phyloP scores from a whole-genome alignment of 2,797 vertebrate species.

The Pempheris klunzingeri region DNA sequence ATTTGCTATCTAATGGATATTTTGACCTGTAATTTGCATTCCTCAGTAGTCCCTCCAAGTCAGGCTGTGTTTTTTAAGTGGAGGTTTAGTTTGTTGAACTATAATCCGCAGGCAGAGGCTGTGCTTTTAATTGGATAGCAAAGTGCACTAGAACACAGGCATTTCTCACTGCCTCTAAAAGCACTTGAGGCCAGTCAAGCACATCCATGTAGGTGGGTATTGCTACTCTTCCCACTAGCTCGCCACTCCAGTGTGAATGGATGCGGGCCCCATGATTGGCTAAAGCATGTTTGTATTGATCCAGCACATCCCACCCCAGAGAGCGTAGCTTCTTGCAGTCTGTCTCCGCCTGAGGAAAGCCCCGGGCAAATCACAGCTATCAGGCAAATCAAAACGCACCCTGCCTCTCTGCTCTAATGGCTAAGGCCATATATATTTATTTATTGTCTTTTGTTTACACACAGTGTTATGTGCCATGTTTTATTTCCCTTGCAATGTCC shows the following conservation, averaged over 20 bases:
- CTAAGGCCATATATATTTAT: slow-evolving; percentile 43
- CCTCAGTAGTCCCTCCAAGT: slow-evolving; percentile 18
- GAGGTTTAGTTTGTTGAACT: slow-evolving; percentile 48
- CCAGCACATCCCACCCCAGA: slow-evolving; percentile 64
- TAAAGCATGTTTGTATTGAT: slow-evolving; percentile 70
- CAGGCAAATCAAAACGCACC: slow-evolving; percentile 50
- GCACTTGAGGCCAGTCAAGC: slow-evolving; percentile 66
- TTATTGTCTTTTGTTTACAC: slow-evolving; percentile 43
- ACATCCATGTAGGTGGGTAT: slow-evolving; percentile 65
- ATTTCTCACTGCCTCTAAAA: slow-evolving; percentile 69
- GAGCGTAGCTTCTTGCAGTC: slow-evolving; percentile 66
- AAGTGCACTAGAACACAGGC: slow-evolving; percentile 46
- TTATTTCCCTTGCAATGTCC: slow-evolving; percentile 34
- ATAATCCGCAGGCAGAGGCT: slow-evolving; percentile 50
- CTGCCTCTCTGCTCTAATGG: slow-evolving; percentile 40
- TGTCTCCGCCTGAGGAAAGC: slow-evolving; percentile 65
- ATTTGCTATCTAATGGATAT: slow-evolving; percentile 20
- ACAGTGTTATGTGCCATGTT: slow-evolving; percentile 12
- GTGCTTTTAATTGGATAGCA: slow-evolving; percentile 63
- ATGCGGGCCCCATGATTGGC: slow-evolving; percentile 67
- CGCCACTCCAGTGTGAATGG: slow-evolving; percentile 60
- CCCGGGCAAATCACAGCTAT: slow-evolving; percentile 58
- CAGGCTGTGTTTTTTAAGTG: slow-evolving; percentile 49
- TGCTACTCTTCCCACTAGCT: slow-evolving; percentile 60
- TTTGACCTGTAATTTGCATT: slow-evolving; percentile 52